Evolutionary conservation across 2,888 invertebrate genomes (phyloP).

Genomic region (Ectemnius cavifrons): DNA sequence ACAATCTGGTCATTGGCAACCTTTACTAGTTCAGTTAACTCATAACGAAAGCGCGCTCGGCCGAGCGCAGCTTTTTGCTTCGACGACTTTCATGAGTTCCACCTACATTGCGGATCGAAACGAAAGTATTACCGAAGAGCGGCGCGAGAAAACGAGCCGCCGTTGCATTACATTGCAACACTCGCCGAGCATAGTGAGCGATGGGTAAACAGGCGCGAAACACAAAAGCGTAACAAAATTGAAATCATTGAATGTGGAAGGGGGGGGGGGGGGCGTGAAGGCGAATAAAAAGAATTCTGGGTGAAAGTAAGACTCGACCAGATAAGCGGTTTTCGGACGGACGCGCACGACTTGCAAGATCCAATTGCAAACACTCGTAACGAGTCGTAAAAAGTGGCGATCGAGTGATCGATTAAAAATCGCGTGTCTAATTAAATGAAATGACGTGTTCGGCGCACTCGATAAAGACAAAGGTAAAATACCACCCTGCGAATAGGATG

Average conservation of each 20-base stretch:
- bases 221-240: conserved; percentile 5
- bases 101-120: conserved; percentile 16
- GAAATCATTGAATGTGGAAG: not conserved
- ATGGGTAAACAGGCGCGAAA: not conserved
- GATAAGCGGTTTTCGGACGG: not conserved
- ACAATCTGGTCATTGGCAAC: no score
- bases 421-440: no score
- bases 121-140: conserved; percentile 26
- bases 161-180: conserved; percentile 22
- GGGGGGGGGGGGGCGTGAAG: not conserved
- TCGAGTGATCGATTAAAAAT: not conserved
- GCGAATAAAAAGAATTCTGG: not conserved
- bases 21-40: no score
- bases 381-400: not conserved
- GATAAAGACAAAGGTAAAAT: conserved; percentile 2
- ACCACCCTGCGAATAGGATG: no score
- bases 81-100: conserved; percentile 27
- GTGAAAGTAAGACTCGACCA: not conserved
- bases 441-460: no score
- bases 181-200: not conserved
- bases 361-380: no score
- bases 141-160: conserved; percentile 24
- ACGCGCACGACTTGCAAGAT: not conserved
- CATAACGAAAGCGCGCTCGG: no score
- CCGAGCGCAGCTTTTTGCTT: conserved; percentile 9